Base-by-base conservation (phyloP, 2,797 vertebrate genomes). In the Xiphorhynchus erythropygius region DNA sequence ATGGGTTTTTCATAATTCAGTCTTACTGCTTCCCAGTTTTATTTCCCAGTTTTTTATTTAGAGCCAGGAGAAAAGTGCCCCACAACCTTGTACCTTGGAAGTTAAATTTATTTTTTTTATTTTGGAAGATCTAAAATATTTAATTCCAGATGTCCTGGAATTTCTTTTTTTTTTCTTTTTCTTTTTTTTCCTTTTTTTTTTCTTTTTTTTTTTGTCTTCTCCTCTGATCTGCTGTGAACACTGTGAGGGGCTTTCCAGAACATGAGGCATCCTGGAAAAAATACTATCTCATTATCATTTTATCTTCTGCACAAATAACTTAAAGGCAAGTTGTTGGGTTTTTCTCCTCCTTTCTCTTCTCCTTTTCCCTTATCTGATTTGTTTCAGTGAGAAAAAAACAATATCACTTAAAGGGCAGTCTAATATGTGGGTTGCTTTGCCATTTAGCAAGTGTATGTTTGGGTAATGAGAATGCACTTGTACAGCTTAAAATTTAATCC, bases 261-360 rank as follows among this genome's bases (percentile, higher is more conserved):
- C 13, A 53, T 15, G 22, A 87, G 16, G 24, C 33, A 85, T 39
- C 50, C 12, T 60, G 33, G 47, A 70, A 75, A 87, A 85, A 90
- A 9, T 8, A 56, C 9, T 59, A 18, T 30, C 37, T 74, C 21
- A 13, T 42, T 68, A 70, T 17, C 52, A 88, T 74, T 85, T 90
- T 90, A 87, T 90, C 86, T 87, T 94, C 67, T 35, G 14, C 41
- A 77, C 46, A 83, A 68, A 76, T 39, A 93, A 88, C 50, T 79
- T 47, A 33, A 27, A 69, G 82, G 52, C 52, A 92, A 87, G 8
- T 65, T 80, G 50, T 14, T 32, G 10, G 6, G 0, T 7, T 86
- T 95, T 89, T 41, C 25, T 91, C 27, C 57, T 78, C 18, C 4
- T 70, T 57, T 73, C 35, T 84, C 37, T 64, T 55, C 30, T 77